Evolutionary conservation across 2,113 vertebrate species (phyloP), one percentile per base, ranked within the genome.

Genomic region (Delphinus delphis): DNA sequence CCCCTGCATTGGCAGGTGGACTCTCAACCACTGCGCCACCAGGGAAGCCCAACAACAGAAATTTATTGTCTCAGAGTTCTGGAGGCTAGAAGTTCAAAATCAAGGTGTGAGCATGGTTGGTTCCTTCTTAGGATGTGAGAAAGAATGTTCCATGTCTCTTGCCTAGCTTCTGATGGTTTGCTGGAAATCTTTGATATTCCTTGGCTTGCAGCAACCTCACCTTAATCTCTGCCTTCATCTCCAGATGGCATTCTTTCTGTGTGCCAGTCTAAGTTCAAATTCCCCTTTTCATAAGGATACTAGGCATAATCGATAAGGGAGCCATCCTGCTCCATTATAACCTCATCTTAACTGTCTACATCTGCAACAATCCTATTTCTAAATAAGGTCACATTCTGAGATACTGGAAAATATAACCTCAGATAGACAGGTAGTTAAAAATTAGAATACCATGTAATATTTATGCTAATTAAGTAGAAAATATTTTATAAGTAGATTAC

Each of bases 391-490:
- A 50, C 50, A 31, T 92, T 95, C 80, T 60, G 58, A 67, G 63
- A 12, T 92, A 26, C 18, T 23, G 14, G 70, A 89, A 95, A 53
- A 82, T 68, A 38, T 23, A 91, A 82, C 62, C 36, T 87, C 38
- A 58, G 73, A 44, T 41, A 81, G 28, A 86, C 62, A 77, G 14
- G 14, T 28, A 84, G 55, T 65, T 71, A 83, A 93, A 88, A 81
- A 77, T 70, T 77, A 92, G 41, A 82, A 76, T 77, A 63, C 1
- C 25, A 58, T 50, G 4, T 81, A 63, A 58, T 94, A 82, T 50
- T 95, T 84, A 65, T 41, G 50, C 36, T 86, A 82, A 81, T 89
- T 89, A 89, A 87, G 92, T 96, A 88, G 47, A 74, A 92, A 92
- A 82, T 84, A 63, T 50, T 93, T 26, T 53, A 21, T 74, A 90